A percentile compares a stretch with the other conserved stretches of the same genome.
phyloP scores from a whole-genome alignment of 2,113 vertebrate genomes.

The Progne subis region DNA sequence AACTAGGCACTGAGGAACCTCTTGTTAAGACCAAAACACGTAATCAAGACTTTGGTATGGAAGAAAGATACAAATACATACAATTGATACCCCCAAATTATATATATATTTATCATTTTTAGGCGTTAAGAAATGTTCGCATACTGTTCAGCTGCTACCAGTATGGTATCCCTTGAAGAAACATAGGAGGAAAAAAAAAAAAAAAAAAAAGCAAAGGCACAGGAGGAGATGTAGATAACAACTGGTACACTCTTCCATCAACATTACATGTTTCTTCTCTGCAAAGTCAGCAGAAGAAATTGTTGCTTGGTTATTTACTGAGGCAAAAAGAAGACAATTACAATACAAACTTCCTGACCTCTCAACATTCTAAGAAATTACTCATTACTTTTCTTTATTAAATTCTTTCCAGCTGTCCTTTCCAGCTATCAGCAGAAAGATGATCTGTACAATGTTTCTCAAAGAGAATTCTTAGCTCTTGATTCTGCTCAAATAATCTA shows the following conservation, averaged over 20 bases:
- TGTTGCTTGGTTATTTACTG: neutral
- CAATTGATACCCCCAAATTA: neutral
- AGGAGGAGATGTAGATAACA: neutral
- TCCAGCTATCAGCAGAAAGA: neutral
- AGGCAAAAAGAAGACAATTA: neutral
- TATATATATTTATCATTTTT: neutral
- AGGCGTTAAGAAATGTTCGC: neutral
- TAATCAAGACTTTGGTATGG: neutral
- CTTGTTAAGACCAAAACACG: neutral
- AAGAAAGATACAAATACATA: neutral
- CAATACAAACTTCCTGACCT: neutral
- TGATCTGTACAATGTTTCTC: neutral
- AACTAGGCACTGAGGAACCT: neutral
- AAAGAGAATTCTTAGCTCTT: neutral
- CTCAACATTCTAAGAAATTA: neutral
- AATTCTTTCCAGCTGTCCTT: neutral
- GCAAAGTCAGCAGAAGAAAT: neutral
- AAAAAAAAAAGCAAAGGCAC: neutral
- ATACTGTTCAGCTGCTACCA: neutral
- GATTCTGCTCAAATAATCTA: neutral
- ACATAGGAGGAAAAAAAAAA: rapidly evolving
- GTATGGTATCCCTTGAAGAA: neutral
- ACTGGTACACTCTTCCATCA: neutral
- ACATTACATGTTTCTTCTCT: neutral
- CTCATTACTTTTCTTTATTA: neutral